These are phyloP conservation scores for Proisotoma minuta DNA, from an alignment of 2,888 invertebrate species.

Conservation along the genomic window DNA sequence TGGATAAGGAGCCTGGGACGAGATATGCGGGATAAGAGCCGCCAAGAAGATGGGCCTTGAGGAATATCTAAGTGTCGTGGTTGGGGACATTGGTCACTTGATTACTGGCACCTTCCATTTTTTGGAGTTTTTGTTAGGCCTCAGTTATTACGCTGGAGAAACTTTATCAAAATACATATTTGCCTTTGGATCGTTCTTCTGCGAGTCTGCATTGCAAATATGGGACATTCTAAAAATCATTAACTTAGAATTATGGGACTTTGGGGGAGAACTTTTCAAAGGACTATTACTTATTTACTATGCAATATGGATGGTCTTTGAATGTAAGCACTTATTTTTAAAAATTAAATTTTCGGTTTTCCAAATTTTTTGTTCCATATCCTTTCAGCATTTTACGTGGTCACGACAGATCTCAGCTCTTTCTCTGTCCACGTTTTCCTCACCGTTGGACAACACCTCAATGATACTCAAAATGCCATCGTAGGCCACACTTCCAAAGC, in stretches of 20 bases:
- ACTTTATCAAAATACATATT: slow-evolving; percentile 19
- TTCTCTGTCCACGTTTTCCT: slow-evolving; percentile 18
- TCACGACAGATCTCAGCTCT: slow-evolving; percentile 21
- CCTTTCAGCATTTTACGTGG: slow-evolving; percentile 25
- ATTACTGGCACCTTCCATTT: slow-evolving; percentile 11
- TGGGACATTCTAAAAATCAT: slow-evolving; percentile 1
- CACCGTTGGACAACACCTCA: slow-evolving; percentile 9
- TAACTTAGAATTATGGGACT: slow-evolving; percentile 23
- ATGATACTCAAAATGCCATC: slow-evolving; percentile 1
- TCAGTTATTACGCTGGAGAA: slow-evolving; percentile 27
- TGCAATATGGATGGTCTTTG: slow-evolving; percentile 24
- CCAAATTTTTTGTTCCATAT: neutral
- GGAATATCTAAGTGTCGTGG: slow-evolving; percentile 21
- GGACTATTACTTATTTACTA: slow-evolving; percentile 28
- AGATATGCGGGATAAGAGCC: no score
- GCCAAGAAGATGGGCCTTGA: no score
- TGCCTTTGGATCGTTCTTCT: neutral
- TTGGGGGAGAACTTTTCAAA: slow-evolving; percentile 19
- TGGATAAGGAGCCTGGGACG: no score
- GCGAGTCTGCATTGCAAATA: neutral
- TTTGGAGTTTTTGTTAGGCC: slow-evolving; percentile 25
- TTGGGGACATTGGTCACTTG: slow-evolving; percentile 21
- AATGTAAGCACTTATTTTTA: slow-evolving; percentile 19
- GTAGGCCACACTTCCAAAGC: slow-evolving; percentile 4
- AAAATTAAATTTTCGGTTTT: neutral